Percentiles rank a stretch among this genome's conserved stretches.
These are phyloP conservation scores for Zaprionus ghesquierei DNA, from an alignment of 1,140 invertebrate species.

Conservation along the genomic window DNA sequence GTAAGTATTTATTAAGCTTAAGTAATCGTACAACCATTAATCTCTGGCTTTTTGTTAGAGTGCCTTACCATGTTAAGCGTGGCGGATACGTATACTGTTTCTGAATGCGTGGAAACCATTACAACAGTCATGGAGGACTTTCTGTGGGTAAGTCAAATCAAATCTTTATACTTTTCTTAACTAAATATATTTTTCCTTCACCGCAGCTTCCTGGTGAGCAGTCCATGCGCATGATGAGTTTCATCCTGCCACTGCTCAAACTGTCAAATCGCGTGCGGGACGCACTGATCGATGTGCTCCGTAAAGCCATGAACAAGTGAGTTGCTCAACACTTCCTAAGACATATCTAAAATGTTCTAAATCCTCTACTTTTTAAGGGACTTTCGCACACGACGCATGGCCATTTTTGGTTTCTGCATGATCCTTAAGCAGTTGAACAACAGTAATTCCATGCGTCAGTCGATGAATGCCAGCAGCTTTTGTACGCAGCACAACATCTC, in stretches of 20 bases:
- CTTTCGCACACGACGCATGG: slow-evolving; percentile 67
- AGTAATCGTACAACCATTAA: background rate
- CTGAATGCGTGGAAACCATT: slow-evolving; percentile 69
- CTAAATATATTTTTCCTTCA: background rate
- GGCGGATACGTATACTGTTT: slow-evolving; percentile 77
- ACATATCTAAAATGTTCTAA: background rate
- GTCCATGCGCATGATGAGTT: slow-evolving; percentile 82
- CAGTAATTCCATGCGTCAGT: slow-evolving; percentile 68
- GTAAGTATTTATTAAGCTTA: slow-evolving; percentile 18
- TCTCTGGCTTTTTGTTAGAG: slow-evolving; percentile 39
- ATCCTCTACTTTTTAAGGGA: slow-evolving; percentile 33
- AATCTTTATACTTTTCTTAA: background rate
- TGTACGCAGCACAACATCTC: slow-evolving; percentile 78
- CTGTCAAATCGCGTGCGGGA: slow-evolving; percentile 71
- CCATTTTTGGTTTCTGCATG: slow-evolving; percentile 81
- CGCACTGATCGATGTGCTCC: slow-evolving; percentile 72
- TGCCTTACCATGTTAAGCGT: slow-evolving; percentile 73
- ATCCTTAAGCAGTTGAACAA: slow-evolving; percentile 78
- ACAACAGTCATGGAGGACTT: slow-evolving; percentile 76
- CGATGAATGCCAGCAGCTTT: slow-evolving; percentile 56
- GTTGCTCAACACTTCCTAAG: background rate
- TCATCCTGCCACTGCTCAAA: slow-evolving; percentile 73
- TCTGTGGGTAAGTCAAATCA: slow-evolving; percentile 56
- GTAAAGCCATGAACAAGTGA: slow-evolving; percentile 73
- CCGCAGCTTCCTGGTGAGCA: slow-evolving; percentile 74